Evolutionary conservation across 2,113 vertebrate species (phyloP).

Genomic region (Prionailurus bengalensis): DNA sequence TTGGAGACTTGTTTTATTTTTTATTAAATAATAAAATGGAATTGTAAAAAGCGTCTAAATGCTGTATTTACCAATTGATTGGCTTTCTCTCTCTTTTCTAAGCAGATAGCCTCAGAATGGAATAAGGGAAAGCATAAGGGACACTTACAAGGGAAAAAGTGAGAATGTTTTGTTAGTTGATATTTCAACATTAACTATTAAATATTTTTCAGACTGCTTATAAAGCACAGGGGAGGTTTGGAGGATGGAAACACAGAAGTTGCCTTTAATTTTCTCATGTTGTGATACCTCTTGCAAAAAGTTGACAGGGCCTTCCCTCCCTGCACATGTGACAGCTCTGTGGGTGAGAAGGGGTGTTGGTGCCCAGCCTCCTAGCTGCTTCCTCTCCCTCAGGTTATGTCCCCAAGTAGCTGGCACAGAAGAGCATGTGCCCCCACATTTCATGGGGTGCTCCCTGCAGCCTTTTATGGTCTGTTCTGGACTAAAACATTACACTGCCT

Average conservation of each 20-base stretch:
- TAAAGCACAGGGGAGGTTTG: neutral
- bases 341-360: neutral
- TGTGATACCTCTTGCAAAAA: neutral
- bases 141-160: neutral
- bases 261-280: neutral
- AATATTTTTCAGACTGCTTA: neutral
- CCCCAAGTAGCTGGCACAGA: neutral
- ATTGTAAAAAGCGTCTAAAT: neutral
- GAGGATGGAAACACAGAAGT: neutral
- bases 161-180: neutral
- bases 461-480: neutral
- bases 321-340: fast-evolving
- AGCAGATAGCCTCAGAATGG: neutral
- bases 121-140: neutral
- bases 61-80: neutral
- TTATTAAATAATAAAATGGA: neutral
- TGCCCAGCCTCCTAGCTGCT: fast-evolving
- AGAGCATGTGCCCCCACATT: neutral
- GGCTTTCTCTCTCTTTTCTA: neutral
- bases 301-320: neutral
- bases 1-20: neutral
- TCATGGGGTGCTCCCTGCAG: neutral
- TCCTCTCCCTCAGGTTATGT: neutral
- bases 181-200: neutral
- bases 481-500: neutral